phyloP scores from a whole-genome alignment of 2,797 vertebrate species.

The Helostoma temminkii region DNA sequence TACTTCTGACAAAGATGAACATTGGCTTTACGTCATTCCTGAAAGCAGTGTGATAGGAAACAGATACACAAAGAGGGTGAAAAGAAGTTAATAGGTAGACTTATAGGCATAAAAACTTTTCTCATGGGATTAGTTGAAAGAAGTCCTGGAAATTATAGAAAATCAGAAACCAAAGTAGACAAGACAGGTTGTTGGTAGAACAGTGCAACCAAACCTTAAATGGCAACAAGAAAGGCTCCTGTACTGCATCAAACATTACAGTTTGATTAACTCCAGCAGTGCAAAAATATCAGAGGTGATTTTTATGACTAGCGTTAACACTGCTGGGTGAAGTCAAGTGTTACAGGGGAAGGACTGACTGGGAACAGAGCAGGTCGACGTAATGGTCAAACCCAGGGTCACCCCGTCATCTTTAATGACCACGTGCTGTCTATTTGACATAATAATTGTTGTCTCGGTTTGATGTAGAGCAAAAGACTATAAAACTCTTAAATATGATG shows the following conservation, averaged over 20 bases:
- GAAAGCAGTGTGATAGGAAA: background rate
- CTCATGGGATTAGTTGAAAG: background rate
- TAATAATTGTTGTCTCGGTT: background rate
- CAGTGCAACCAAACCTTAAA: background rate
- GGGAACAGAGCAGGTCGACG: background rate
- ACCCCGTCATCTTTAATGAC: background rate
- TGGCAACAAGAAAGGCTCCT: slow-evolving; percentile 5
- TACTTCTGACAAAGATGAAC: slow-evolving; percentile 7
- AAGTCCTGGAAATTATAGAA: slow-evolving; percentile 16
- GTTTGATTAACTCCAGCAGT: background rate
- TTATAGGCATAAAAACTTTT: background rate
- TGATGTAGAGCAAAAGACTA: background rate
- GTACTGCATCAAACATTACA: slow-evolving; percentile 4
- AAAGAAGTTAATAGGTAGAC: background rate
- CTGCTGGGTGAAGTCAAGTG: background rate
- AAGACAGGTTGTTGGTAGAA: slow-evolving; percentile 18
- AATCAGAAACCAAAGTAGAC: slow-evolving; percentile 1
- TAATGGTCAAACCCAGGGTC: background rate
- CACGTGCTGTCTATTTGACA: too few species aligned
- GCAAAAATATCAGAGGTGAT: background rate
- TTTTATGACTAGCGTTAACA: background rate
- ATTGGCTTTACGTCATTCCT: background rate
- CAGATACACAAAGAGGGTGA: background rate
- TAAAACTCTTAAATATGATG: background rate
- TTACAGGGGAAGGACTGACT: too few species aligned